phyloP scores from a whole-genome alignment of 2,113 vertebrate species.

The Saguinus midas region DNA sequence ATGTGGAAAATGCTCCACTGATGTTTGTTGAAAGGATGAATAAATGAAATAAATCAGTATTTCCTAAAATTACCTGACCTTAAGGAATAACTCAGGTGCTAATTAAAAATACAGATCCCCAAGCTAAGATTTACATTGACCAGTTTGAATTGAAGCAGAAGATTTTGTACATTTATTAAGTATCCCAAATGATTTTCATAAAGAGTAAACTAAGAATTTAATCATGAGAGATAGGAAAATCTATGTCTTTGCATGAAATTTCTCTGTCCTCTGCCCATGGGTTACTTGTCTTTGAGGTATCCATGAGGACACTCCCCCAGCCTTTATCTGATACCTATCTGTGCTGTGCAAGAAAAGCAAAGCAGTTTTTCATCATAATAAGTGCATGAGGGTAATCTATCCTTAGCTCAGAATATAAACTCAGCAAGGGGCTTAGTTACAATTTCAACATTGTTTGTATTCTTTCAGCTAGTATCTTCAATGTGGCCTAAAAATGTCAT shows the following conservation, averaged over 20 bases:
- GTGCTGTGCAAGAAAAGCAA: neutral
- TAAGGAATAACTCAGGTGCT: neutral
- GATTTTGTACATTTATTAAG: neutral
- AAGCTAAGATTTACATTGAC: neutral
- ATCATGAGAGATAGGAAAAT: neutral
- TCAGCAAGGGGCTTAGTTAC: slow-evolving; percentile 46
- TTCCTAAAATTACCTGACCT: neutral
- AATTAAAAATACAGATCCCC: neutral
- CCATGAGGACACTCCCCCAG: neutral
- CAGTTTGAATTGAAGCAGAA: neutral
- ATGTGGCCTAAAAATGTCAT: slow-evolving; percentile 71
- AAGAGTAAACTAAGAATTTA: neutral
- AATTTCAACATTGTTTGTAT: slow-evolving; percentile 64
- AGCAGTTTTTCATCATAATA: neutral
- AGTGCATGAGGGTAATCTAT: slow-evolving; percentile 22
- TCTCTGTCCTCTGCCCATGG: neutral
- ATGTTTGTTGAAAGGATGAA: neutral
- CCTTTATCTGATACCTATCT: neutral
- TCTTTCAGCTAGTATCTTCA: slow-evolving; percentile 50
- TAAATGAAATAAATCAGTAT: neutral
- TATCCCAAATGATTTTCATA: neutral
- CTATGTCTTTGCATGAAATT: neutral
- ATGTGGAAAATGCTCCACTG: neutral
- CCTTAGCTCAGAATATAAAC: slow-evolving; percentile 55
- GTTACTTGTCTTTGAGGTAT: neutral